phyloP scores from a whole-genome alignment of 2,113 vertebrate genomes.

The Centrocercus urophasianus region DNA sequence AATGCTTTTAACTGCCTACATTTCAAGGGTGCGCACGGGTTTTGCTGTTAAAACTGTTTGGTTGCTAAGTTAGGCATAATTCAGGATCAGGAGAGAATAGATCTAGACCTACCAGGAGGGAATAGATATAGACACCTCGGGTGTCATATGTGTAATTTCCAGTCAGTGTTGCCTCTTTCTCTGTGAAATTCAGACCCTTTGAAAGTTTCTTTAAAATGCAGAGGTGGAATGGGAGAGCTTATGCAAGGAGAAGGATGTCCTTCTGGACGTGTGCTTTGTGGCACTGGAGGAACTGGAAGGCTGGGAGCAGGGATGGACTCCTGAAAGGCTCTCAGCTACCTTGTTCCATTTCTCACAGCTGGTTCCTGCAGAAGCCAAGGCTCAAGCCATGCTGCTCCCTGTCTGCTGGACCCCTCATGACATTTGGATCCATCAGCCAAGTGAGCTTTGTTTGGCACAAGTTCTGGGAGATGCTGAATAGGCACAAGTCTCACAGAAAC shows the following conservation, averaged over 20 bases:
- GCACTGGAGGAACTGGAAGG: fast-evolving
- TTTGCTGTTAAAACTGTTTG: constrained; percentile 4
- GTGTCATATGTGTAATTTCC: not conserved
- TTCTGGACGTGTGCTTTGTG: not conserved
- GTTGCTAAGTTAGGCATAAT: not conserved
- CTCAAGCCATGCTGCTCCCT: not conserved
- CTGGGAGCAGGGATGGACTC: not conserved
- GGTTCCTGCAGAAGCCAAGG: not conserved
- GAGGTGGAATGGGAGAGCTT: not conserved
- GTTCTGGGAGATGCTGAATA: not conserved
- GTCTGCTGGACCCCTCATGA: not conserved
- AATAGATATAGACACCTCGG: not conserved
- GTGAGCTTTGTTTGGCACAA: fast-evolving
- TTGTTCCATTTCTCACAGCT: not conserved
- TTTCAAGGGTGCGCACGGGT: not conserved
- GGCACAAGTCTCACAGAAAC: not conserved
- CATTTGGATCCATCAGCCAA: not conserved
- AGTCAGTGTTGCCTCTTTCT: not conserved
- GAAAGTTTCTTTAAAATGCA: not conserved
- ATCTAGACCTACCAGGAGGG: not conserved
- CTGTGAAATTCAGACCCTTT: not conserved
- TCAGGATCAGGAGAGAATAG: not conserved
- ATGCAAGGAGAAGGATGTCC: not conserved
- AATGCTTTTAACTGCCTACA: not conserved
- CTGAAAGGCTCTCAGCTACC: not conserved